Conservation (phyloP, 2,797 vertebrate genomes). For the Amniataba percoides region DNA sequence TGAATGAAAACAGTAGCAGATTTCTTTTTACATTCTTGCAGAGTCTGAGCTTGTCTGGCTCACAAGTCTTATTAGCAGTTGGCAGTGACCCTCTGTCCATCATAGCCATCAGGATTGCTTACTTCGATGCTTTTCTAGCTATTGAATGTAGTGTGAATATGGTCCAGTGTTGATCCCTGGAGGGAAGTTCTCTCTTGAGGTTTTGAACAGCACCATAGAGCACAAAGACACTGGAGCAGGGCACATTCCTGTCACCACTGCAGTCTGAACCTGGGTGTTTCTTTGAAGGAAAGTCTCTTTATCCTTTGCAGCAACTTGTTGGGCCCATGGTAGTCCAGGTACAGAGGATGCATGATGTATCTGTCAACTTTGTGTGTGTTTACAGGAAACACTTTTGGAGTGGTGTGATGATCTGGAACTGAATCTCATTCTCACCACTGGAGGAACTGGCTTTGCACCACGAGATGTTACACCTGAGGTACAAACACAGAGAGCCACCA, state of each 20-base stretch:
- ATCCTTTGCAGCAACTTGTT: background rate
- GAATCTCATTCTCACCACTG: slow-evolving; percentile 98
- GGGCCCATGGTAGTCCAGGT: background rate
- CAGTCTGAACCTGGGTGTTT: background rate
- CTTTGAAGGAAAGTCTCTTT: background rate
- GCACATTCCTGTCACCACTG: background rate
- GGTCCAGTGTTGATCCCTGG: background rate
- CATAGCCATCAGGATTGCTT: background rate
- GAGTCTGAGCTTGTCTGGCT: background rate
- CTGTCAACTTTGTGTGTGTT: slow-evolving; percentile 20
- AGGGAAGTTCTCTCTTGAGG: background rate
- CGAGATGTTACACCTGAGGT: slow-evolving; percentile 99
- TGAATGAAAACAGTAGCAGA: background rate
- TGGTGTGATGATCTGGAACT: slow-evolving; percentile 99
- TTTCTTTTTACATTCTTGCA: background rate
- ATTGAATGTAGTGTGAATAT: background rate
- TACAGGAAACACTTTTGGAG: slow-evolving; percentile 95
- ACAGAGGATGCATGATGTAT: background rate
- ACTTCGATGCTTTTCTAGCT: background rate
- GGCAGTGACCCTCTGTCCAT: background rate
- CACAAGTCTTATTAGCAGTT: background rate
- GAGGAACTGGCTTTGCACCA: slow-evolving; percentile 98
- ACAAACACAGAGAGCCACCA: slow-evolving; percentile 26
- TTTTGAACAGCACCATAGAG: background rate
- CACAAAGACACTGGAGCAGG: background rate